Base-by-base conservation (phyloP, 2,113 vertebrate species). In the Gasterosteus nipponicus region DNA sequence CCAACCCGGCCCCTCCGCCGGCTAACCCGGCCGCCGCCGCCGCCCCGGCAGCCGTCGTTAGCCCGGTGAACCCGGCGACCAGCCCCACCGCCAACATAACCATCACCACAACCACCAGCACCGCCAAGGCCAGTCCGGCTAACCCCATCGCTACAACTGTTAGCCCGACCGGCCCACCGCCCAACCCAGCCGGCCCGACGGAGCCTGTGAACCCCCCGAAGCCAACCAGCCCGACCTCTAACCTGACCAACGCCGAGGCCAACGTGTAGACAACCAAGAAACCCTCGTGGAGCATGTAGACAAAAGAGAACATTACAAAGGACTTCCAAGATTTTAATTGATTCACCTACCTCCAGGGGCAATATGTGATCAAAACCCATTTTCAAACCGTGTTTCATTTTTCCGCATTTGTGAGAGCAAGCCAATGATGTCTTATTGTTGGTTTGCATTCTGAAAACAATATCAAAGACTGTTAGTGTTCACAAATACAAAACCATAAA, bases 331-430 rank as follows among this genome's bases (percentile, higher is more conserved):
- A 96, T 95, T 96, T 95, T 93, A 95, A 96, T 96, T 95, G 95
- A 93, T 94, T 95, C 94, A 97, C 96, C 97, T 99, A 98, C 97
- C 97, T 99, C 97, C 95, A 95, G 95, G 95, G 96, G 96, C 94
- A 94, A 95, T 95, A 96, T 87, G 89, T 93, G 91, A 95, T 94
- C 91, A 87, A 92, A 92, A 88, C 64, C 73, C 85, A 91, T 89
- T 91, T 88, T 83, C 83, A 84, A 87, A 81, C 85, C 85, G 84
- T 76, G 69, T 87, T 90, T 86, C 38, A 85, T 87, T 91, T 93
- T 91, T 91, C 86, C 92, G 88, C 89, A 88, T 91, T 91, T 93
- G 87, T 87, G 85, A 91, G 85, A 73, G 63, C 78, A 84, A 89
- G 86, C 78, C 83, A 80, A 86, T 69, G 64, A 87, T 88, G 86